phyloP scores from a whole-genome alignment of 1,140 invertebrate species.

The Potamilus streckersoni region DNA sequence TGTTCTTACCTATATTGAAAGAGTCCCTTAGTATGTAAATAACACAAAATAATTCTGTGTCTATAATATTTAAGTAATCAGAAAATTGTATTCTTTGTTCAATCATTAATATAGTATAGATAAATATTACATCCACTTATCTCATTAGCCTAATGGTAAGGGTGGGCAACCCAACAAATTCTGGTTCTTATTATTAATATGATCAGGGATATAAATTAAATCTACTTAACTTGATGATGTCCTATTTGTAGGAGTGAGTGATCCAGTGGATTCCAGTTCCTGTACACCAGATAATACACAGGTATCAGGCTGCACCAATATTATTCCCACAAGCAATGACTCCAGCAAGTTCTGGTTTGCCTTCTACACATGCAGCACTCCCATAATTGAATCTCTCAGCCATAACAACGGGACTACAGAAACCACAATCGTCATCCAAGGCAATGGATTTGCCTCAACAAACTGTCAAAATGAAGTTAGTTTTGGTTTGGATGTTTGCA shows the following conservation, averaged over 20 bases:
- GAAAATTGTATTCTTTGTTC: background rate
- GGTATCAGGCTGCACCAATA: conserved; percentile 21
- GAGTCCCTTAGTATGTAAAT: too few species aligned
- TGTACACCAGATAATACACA: conserved; percentile 13
- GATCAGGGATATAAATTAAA: background rate
- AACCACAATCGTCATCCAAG: conserved; percentile 36
- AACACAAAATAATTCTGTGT: background rate
- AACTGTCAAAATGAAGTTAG: conserved; percentile 45
- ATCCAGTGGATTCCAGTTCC: conserved; percentile 1
- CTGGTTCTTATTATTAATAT: background rate
- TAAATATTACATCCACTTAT: background rate
- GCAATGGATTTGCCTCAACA: conserved; percentile 38
- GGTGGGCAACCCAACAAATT: background rate
- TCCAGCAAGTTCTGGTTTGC: conserved; percentile 38
- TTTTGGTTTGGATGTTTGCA: conserved; percentile 23
- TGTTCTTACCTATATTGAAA: too few species aligned
- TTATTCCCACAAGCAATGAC: background rate
- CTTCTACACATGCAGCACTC: conserved; percentile 42
- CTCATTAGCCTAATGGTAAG: background rate
- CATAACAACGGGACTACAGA: conserved; percentile 34
- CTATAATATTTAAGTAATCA: background rate
- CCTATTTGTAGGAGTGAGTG: conserved; percentile 3
- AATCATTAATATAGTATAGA: background rate
- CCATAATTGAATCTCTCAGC: conserved; percentile 32
- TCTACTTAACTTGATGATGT: background rate